Evolutionary conservation across 2,888 invertebrate genomes (phyloP).

Genomic region (Ophion slaviceki): DNA sequence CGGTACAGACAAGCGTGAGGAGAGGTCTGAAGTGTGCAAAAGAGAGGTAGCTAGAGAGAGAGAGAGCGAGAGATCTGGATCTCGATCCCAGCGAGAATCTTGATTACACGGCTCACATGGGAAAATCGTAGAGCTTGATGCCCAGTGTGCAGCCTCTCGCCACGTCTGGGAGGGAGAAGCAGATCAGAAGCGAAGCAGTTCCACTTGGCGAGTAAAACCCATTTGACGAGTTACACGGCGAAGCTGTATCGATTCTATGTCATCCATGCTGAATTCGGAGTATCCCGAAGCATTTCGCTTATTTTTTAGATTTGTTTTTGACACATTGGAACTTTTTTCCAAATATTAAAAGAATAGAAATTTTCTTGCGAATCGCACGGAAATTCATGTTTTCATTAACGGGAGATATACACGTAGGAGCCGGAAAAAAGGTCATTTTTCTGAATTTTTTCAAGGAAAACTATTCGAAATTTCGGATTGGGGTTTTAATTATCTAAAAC

Average conservation of each 20-base stretch:
- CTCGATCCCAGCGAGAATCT: constrained; percentile 52
- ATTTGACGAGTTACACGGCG: constrained; percentile 23
- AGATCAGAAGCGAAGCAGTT: constrained; percentile 51
- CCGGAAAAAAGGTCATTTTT: no score
- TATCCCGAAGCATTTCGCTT: constrained; percentile 13
- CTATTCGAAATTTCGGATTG: no score
- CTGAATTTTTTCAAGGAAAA: no score
- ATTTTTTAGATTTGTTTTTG: background rate
- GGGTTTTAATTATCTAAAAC: no score
- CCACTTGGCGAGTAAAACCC: constrained; percentile 47
- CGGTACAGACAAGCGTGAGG: background rate
- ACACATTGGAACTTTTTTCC: background rate
- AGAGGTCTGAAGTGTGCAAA: constrained; percentile 7
- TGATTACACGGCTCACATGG: constrained; percentile 60
- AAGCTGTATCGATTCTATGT: constrained; percentile 32
- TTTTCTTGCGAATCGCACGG: no score
- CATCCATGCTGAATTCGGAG: constrained; percentile 20
- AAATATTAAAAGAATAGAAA: no score
- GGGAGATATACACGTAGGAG: no score
- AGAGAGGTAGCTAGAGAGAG: constrained; percentile 3
- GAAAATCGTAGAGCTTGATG: constrained; percentile 51
- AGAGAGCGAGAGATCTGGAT: constrained; percentile 41
- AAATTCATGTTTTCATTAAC: background rate
- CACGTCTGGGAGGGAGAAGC: constrained; percentile 27
- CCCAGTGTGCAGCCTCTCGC: constrained; percentile 30